Conservation (phyloP, 2,797 vertebrate species). For the Rhadinocentrus ornatus region DNA sequence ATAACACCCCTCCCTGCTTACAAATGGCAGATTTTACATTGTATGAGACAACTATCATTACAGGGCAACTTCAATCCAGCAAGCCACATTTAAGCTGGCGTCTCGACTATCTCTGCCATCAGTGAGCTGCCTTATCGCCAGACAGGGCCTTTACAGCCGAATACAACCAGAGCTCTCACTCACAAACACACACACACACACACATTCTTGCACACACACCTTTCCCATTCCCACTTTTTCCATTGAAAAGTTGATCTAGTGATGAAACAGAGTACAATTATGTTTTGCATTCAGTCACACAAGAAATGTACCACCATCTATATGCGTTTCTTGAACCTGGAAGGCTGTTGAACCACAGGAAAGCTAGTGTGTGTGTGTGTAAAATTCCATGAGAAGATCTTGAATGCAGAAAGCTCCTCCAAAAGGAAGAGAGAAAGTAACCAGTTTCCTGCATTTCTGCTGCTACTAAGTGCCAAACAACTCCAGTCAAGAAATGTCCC, state of each 20-base stretch:
- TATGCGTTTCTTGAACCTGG: constrained; percentile 36
- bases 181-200: constrained; percentile 50
- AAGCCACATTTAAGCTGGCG: constrained; percentile 82
- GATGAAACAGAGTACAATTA: constrained; percentile 35
- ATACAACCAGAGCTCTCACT: constrained; percentile 54
- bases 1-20: constrained; percentile 41
- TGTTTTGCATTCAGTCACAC: constrained; percentile 18
- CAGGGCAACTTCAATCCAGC: constrained; percentile 79
- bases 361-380: constrained; percentile 33
- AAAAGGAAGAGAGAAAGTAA: constrained; percentile 70
- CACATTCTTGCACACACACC: constrained; percentile 38
- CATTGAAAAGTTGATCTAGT: constrained; percentile 50
- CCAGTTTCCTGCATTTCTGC: constrained; percentile 71
- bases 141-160: constrained; percentile 70
- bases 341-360: constrained; percentile 36
- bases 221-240: constrained; percentile 43
- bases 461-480: constrained; percentile 54
- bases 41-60: constrained; percentile 84
- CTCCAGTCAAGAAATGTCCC: constrained; percentile 45
- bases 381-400: constrained; percentile 55
- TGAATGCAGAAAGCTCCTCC: constrained; percentile 45
- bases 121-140: constrained; percentile 79
- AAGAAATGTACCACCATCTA: constrained; percentile 23
- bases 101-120: constrained; percentile 83
- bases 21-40: constrained; percentile 73